Conservation (phyloP, 2,888 invertebrate species). For the Leptinotarsa rubiginosa region DNA sequence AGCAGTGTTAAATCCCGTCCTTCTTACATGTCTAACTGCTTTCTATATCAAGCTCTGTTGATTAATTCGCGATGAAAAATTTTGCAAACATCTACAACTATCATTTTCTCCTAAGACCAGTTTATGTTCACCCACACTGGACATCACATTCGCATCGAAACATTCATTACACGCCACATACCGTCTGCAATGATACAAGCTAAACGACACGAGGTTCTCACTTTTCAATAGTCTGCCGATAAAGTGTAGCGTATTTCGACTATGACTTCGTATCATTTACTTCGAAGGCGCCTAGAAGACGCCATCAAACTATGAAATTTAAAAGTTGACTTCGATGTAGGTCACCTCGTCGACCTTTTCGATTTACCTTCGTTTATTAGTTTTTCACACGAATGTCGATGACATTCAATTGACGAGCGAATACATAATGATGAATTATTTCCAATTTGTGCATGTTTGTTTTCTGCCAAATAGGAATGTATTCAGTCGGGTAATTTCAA, state of each 20-base stretch:
- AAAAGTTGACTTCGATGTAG: slow-evolving; percentile 20
- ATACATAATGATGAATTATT: background rate
- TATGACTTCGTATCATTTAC: slow-evolving; percentile 15
- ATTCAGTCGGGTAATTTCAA: no score
- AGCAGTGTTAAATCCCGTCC: no score
- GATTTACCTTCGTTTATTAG: slow-evolving; percentile 10
- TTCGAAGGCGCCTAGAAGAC: slow-evolving; percentile 21
- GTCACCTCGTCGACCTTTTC: slow-evolving; percentile 15
- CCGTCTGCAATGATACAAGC: slow-evolving; percentile 15
- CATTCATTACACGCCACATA: slow-evolving; percentile 3
- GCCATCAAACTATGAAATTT: slow-evolving; percentile 14
- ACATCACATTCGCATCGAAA: slow-evolving; percentile 17
- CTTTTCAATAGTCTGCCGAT: slow-evolving; percentile 23
- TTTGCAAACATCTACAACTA: no score
- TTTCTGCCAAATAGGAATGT: background rate
- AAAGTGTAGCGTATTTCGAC: slow-evolving; percentile 13
- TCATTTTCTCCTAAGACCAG: background rate
- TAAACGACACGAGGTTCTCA: slow-evolving; percentile 18
- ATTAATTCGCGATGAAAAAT: no score
- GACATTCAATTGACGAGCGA: background rate
- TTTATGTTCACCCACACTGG: slow-evolving; percentile 1
- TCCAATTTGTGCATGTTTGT: background rate
- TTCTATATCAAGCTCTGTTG: no score
- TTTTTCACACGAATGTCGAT: slow-evolving; percentile 17
- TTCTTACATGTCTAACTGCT: no score